Evolutionary conservation across 2,888 invertebrate species (phyloP).

Genomic region (Pammene aurita): DNA sequence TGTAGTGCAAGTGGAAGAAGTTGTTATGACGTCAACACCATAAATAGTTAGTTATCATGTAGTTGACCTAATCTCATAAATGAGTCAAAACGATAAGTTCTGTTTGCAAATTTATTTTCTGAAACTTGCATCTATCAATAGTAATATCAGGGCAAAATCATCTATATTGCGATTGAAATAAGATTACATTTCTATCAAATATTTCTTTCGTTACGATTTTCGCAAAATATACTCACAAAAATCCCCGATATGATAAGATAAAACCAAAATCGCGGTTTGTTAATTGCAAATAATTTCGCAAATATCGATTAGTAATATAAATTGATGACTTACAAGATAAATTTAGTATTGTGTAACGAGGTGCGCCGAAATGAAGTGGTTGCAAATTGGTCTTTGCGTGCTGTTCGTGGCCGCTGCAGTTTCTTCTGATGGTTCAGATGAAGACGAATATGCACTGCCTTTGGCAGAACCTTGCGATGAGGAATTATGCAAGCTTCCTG

Average conservation of each 20-base stretch:
- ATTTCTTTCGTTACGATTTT: background rate
- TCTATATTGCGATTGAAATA: background rate
- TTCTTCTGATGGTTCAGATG: constrained; percentile 13
- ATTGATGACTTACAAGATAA: constrained; percentile 1
- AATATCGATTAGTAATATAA: constrained; percentile 20
- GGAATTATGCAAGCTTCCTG: constrained; percentile 63
- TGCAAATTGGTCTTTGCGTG: constrained; percentile 17
- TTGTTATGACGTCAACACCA: no score
- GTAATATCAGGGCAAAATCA: background rate
- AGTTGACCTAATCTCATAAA: background rate
- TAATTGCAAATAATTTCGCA: constrained; percentile 21
- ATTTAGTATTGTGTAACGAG: constrained; percentile 5
- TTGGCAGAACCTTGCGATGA: constrained; percentile 50
- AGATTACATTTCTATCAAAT: background rate
- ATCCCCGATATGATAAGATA: background rate
- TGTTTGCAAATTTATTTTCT: background rate
- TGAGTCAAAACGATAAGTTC: background rate
- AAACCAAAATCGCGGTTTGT: constrained; percentile 15
- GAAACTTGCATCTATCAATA: background rate
- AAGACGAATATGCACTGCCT: constrained; percentile 20
- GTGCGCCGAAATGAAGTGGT: constrained; percentile 35
- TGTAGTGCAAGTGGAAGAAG: no score
- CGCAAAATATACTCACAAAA: background rate
- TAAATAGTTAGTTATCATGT: background rate
- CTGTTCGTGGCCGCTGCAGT: constrained; percentile 17